Evolutionary conservation across 1,140 invertebrate genomes (phyloP).

Genomic region (Macrostomum lignano): DNA sequence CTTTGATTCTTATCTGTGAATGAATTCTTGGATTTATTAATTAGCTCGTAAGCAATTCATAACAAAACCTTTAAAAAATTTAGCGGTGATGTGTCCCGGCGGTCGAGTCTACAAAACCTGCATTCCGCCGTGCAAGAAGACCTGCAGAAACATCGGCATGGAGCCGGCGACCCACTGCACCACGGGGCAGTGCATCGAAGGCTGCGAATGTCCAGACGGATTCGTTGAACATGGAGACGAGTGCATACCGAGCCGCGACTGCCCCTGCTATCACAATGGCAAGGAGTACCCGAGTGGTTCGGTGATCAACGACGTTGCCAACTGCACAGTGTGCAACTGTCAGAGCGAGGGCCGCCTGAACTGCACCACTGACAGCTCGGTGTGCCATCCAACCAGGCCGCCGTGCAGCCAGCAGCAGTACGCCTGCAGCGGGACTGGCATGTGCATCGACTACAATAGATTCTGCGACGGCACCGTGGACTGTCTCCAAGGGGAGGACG

Average conservation of each 20-base stretch:
- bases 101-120: constrained; percentile 48
- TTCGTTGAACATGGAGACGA: constrained; percentile 36
- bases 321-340: no score
- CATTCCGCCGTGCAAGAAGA: constrained; percentile 40
- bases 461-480: constrained; percentile 9
- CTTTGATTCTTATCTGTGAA: no score
- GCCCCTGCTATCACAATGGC: constrained; percentile 40
- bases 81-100: constrained; percentile 39
- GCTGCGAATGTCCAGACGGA: constrained; percentile 52
- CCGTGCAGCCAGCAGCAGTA: constrained; percentile 1
- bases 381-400: not conserved
- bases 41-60: constrained; percentile 29
- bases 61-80: constrained; percentile 10
- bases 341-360: constrained; percentile 1
- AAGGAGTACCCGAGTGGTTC: no score
- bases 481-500: constrained; percentile 9
- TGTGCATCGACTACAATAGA: not conserved
- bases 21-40: constrained; percentile 30
- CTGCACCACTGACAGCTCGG: not conserved
- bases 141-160: constrained; percentile 39
- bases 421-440: not conserved
- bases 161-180: constrained; percentile 30
- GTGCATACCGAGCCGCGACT: constrained; percentile 42
- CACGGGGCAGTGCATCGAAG: constrained; percentile 45
- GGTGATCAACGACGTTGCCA: no score